Conservation (phyloP, 2,113 vertebrate species). For the Paedocypris sp. region DNA sequence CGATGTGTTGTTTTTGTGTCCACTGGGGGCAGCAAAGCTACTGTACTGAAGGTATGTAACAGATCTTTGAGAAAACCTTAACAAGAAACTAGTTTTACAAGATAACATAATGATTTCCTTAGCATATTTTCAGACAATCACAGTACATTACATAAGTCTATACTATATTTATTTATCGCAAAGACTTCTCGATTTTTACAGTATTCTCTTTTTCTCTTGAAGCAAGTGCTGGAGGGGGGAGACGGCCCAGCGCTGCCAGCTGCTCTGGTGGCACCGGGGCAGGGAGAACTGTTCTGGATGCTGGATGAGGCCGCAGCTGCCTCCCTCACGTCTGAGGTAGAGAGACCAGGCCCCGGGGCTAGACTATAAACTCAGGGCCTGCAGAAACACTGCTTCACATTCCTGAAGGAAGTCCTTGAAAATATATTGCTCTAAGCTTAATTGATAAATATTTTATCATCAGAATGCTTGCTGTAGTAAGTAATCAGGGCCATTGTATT, state of each 20-base stretch:
- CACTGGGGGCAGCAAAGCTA: slow-evolving; percentile 79
- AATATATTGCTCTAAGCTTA: no score
- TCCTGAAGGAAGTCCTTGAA: not conserved
- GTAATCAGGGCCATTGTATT: no score
- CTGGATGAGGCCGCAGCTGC: slow-evolving; percentile 75
- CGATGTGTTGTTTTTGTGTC: slow-evolving; percentile 75
- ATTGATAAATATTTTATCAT: no score
- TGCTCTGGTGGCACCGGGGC: slow-evolving; percentile 62
- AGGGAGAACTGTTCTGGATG: slow-evolving; percentile 78
- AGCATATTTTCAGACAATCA: no score
- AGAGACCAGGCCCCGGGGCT: slow-evolving; percentile 60
- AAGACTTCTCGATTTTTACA: not conserved
- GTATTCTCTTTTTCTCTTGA: not conserved
- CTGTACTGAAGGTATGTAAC: slow-evolving; percentile 71
- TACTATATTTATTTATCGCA: not conserved
- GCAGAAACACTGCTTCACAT: not conserved
- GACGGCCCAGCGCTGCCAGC: slow-evolving; percentile 65
- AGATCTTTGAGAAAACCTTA: no score
- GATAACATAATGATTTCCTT: no score
- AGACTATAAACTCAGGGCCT: slow-evolving; percentile 45
- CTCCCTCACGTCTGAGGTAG: slow-evolving; percentile 64
- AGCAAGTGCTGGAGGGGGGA: slow-evolving; percentile 74
- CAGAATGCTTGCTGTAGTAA: no score
- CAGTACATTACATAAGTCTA: no score
- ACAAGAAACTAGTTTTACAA: no score